A percentile compares a stretch with the other conserved stretches of the same genome.
Conservation (phyloP, 2,888 invertebrate species). For the Xanthostigma xanthostigma region DNA sequence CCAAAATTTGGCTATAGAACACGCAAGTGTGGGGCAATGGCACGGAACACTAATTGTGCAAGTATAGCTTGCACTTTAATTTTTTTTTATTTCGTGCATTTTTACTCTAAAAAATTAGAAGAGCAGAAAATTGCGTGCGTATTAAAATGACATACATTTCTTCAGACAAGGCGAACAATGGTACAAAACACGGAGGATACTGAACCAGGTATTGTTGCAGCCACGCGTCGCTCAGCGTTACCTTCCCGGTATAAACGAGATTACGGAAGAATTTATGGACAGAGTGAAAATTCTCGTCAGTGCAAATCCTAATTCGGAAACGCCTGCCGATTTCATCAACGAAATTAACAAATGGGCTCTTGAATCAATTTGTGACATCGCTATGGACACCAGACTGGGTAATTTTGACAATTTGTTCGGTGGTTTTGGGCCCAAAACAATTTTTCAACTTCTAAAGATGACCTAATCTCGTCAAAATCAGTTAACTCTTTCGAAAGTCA, state of each 20-base stretch:
- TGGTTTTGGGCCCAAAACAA: too few relatives aligned
- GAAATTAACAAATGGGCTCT: conserved; percentile 47
- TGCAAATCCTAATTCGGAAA: conserved; percentile 14
- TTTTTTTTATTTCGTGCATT: neutral
- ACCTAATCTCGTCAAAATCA: too few relatives aligned
- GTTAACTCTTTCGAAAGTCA: too few relatives aligned
- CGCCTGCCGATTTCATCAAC: conserved; percentile 29
- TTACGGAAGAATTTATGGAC: conserved; percentile 19
- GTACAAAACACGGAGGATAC: conserved; percentile 33
- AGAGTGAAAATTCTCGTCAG: conserved; percentile 13
- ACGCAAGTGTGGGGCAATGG: too few relatives aligned
- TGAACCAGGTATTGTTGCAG: conserved; percentile 37
- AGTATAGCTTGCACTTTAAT: neutral
- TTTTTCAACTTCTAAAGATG: too few relatives aligned
- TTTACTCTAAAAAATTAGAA: neutral
- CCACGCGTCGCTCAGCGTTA: conserved; percentile 25
- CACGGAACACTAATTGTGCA: too few relatives aligned
- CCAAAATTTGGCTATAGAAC: too few relatives aligned
- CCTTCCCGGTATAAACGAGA: conserved; percentile 18
- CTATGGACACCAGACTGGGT: conserved; percentile 25
- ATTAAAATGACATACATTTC: conserved; percentile 1
- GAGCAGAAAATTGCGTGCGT: neutral
- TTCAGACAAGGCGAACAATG: conserved; percentile 37
- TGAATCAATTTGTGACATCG: conserved; percentile 35
- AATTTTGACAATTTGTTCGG: too few relatives aligned